Evolutionary conservation across 2,888 invertebrate species (phyloP).

Genomic region (Sphecodes monilicornis): DNA sequence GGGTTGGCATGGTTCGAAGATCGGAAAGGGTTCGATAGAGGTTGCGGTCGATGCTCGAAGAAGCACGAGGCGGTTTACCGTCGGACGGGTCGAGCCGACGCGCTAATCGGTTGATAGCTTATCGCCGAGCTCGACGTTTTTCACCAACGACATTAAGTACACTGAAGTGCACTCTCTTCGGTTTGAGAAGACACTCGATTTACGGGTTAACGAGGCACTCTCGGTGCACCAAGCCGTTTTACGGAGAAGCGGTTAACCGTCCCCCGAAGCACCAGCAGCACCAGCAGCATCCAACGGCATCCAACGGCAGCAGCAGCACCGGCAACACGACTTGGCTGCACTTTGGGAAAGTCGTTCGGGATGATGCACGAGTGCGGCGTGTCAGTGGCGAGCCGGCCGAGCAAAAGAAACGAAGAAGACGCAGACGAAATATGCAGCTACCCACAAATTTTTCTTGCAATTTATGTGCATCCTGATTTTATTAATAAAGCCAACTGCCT

Average conservation of each 20-base stretch:
- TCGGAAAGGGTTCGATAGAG: not conserved
- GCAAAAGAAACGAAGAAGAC: not conserved
- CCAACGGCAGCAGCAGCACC: not conserved
- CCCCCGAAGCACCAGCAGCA: constrained; percentile 49
- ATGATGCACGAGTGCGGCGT: constrained; percentile 50
- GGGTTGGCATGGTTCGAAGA: not conserved
- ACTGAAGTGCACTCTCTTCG: constrained; percentile 59
- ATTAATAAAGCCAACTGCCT: constrained; percentile 41
- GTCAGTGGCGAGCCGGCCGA: not conserved
- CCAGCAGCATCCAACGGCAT: not conserved
- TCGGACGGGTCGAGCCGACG: constrained; percentile 4
- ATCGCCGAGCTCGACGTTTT: constrained; percentile 60
- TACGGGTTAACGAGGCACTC: constrained; percentile 67
- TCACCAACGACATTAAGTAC: constrained; percentile 61
- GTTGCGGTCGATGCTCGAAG: constrained; percentile 15
- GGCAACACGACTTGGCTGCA: constrained; percentile 39
- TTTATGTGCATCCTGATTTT: constrained; percentile 46
- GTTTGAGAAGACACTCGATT: constrained; percentile 66
- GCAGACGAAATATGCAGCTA: constrained; percentile 17
- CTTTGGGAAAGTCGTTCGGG: constrained; percentile 53
- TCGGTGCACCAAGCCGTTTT: constrained; percentile 62
- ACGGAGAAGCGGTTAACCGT: constrained; percentile 63
- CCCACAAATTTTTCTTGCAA: constrained; percentile 42
- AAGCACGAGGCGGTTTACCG: constrained; percentile 15
- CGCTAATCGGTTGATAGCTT: constrained; percentile 47